A percentile compares a stretch with the other conserved stretches of the same genome.
Evolutionary conservation across 1,140 invertebrate genomes (phyloP).

Genomic region (Drosophila nikananu): DNA sequence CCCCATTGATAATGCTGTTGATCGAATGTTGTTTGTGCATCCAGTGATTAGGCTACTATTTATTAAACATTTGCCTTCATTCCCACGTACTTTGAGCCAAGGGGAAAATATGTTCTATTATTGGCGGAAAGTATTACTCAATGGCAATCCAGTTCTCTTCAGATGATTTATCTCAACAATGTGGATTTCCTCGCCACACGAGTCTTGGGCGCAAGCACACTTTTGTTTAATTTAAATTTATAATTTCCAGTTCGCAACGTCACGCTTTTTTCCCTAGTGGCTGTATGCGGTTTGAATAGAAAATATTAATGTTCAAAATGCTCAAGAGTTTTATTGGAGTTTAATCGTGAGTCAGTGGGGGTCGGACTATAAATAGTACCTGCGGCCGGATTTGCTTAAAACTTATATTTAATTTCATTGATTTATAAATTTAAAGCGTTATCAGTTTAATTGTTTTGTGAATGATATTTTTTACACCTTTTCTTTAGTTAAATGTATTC

Average conservation of each 20-base stretch:
- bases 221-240: constrained; percentile 29
- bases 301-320: constrained; percentile 1
- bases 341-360: constrained; percentile 19
- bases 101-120: not conserved
- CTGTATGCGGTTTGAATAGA: constrained; percentile 15
- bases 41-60: constrained; percentile 47
- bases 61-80: constrained; percentile 23
- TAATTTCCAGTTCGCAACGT: constrained; percentile 28
- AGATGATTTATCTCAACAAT: constrained; percentile 24
- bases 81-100: constrained; percentile 42
- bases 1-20: constrained; percentile 11
- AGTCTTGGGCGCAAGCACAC: constrained; percentile 1
- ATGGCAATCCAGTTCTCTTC: constrained; percentile 7
- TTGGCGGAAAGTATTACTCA: constrained; percentile 16
- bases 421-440: not conserved
- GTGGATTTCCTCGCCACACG: constrained; percentile 22
- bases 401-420: not conserved
- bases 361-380: constrained; percentile 19
- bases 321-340: constrained; percentile 11
- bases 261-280: constrained; percentile 24
- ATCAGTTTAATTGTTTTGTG: constrained; percentile 1
- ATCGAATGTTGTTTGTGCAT: constrained; percentile 13
- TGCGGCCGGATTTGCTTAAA: not conserved
- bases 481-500: not conserved
- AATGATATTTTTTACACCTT: constrained; percentile 7